These are phyloP conservation scores for Hetaerina titia DNA, from an alignment of 2,888 invertebrate species.

Conservation along the genomic window DNA sequence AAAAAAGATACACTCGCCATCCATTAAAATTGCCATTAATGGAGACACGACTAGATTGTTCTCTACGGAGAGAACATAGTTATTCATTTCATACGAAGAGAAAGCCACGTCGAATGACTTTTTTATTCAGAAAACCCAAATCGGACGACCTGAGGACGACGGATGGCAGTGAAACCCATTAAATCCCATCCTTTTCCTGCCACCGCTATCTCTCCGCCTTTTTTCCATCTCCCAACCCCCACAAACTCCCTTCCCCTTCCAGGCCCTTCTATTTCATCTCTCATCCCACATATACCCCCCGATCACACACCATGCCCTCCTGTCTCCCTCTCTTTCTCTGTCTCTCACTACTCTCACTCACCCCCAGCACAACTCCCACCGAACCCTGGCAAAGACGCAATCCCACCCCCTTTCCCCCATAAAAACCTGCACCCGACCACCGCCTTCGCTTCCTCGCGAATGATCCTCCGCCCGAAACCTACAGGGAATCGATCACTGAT, in stretches of 20 bases:
- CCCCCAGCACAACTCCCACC: neutral
- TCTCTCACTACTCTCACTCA: neutral
- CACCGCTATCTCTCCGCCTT: neutral
- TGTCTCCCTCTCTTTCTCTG: neutral
- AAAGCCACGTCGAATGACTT: neutral
- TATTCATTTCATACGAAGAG: neutral
- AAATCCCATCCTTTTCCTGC: neutral
- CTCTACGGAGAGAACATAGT: neutral
- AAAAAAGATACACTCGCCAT: neutral
- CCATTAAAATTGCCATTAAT: neutral
- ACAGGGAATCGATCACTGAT: slow-evolving; percentile 60
- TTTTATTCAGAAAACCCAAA: neutral
- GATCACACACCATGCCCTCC: neutral
- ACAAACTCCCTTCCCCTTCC: neutral
- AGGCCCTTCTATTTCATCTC: neutral
- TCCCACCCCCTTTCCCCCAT: neutral
- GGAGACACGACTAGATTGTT: neutral
- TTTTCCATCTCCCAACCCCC: neutral
- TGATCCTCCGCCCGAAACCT: neutral
- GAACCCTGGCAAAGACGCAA: neutral
- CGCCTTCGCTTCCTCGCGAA: neutral
- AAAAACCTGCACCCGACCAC: neutral
- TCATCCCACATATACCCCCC: too few relatives aligned
- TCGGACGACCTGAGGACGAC: slow-evolving; percentile 4
- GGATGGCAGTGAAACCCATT: slow-evolving; percentile 21